Evolutionary conservation across 2,113 vertebrate species (phyloP).

Genomic region (Callaeas wilsoni): DNA sequence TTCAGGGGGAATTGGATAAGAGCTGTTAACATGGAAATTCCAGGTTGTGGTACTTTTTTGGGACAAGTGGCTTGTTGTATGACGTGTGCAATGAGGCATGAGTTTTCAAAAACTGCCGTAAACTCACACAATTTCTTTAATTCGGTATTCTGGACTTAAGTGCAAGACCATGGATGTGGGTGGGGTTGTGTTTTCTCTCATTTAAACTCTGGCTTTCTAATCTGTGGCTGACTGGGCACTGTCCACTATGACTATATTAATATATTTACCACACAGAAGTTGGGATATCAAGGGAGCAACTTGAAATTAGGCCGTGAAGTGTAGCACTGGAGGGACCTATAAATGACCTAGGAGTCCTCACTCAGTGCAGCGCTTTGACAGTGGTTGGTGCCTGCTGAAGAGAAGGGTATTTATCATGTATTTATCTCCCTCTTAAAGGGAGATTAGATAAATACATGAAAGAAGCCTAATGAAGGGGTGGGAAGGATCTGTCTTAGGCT

Average conservation of each 20-base stretch:
- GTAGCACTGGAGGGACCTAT: not conserved
- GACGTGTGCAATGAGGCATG: not conserved
- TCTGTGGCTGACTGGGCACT: not conserved
- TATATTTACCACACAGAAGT: not conserved
- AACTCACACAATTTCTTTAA: not conserved
- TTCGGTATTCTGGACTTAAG: not conserved
- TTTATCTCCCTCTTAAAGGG: not conserved
- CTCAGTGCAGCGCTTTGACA: not conserved
- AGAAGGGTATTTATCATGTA: not conserved
- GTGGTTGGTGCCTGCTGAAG: not conserved
- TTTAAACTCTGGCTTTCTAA: not conserved
- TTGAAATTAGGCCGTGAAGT: not conserved
- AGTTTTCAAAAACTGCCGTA: not conserved
- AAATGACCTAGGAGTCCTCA: not conserved
- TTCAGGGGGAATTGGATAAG: not conserved
- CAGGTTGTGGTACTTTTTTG: not conserved
- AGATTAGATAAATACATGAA: not conserved
- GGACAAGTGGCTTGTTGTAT: not conserved
- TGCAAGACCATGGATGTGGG: not conserved
- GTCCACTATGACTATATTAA: accelerated
- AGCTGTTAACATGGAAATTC: not conserved
- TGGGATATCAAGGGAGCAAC: not conserved
- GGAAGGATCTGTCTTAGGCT: not conserved
- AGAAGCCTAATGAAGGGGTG: not conserved
- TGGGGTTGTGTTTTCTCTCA: not conserved